These are phyloP conservation scores for Barypeithes pellucidus DNA, from an alignment of 2,888 invertebrate genomes.

Conservation along the genomic window DNA sequence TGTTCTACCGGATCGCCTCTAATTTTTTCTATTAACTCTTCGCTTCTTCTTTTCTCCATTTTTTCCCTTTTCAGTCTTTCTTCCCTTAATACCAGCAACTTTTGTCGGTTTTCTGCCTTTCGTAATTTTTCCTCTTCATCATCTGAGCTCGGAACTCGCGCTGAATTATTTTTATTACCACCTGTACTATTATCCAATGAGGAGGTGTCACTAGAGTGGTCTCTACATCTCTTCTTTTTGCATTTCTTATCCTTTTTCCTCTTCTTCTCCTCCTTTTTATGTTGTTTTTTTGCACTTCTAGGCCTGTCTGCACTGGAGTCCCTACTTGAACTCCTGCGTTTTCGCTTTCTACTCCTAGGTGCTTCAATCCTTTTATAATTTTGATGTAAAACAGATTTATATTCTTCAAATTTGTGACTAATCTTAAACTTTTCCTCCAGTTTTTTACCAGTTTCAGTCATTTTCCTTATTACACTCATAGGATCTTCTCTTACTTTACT, in stretches of 20 bases:
- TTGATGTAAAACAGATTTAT: slow-evolving; percentile 44
- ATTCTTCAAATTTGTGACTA: slow-evolving; percentile 57
- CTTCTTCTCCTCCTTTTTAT: slow-evolving; percentile 68
- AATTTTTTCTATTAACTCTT: slow-evolving; percentile 81
- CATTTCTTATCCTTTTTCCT: slow-evolving; percentile 63
- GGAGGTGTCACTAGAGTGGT: slow-evolving; percentile 30
- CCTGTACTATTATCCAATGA: slow-evolving; percentile 46
- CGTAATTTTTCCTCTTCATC: slow-evolving; percentile 57
- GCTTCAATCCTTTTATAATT: slow-evolving; percentile 7
- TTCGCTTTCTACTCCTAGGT: slow-evolving; percentile 13
- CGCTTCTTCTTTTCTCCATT: slow-evolving; percentile 82
- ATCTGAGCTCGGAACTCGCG: slow-evolving; percentile 55
- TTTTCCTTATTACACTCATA: slow-evolving; percentile 79
- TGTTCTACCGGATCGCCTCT: slow-evolving; percentile 71
- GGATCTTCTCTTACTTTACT: slow-evolving; percentile 83
- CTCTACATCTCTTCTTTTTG: slow-evolving; percentile 66
- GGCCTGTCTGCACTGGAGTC: slow-evolving; percentile 22
- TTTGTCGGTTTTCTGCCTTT: slow-evolving; percentile 65
- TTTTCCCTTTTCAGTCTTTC: slow-evolving; percentile 87
- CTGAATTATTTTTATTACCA: neutral
- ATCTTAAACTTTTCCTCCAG: slow-evolving; percentile 47
- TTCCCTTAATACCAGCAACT: slow-evolving; percentile 81
- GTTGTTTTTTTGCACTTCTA: slow-evolving; percentile 70
- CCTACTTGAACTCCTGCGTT: slow-evolving; percentile 27
- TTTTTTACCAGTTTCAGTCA: slow-evolving; percentile 63